Evolutionary conservation across 1,140 invertebrate genomes (phyloP), one percentile per base, ranked within the genome.

Genomic region (Phocides pigmalion): DNA sequence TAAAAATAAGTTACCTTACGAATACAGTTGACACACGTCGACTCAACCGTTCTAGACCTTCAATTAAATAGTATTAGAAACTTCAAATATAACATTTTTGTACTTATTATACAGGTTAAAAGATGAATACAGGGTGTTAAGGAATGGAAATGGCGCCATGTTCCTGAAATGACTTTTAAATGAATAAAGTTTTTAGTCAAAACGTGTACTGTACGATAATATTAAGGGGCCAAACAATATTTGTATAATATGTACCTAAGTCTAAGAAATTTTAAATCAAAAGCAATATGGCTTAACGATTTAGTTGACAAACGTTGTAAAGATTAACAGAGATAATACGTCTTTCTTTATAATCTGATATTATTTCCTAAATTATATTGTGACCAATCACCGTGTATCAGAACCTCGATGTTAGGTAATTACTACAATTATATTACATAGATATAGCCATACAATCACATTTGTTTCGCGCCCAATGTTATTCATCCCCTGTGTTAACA

Each of bases 141-240:
- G 11, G 22, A 22, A 11, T 44, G 15, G n/a, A 22, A 16, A 47
- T 47, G n/a, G 11, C 44, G n/a, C 19, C 11, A 11, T 14, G 19
- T 47, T 47, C 14, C 22, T 56, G 39, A 56, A 4, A 49, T 56
- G 51, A 47, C 41, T 46, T 46, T 53, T 39, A 41, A 54, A 64
- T 39, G 39, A 49, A 39, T 14, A 58, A 42, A 25, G 25, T 44
- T 25, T 3, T 46, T 17, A 32, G 16, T 46, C 20, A 12, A 16
- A 46, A 42, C 46, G 28, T 46, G 42, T 58, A 44, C 15, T 46
- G 54, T 58, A 51, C 28, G 28, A 32, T 41, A 41, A 41, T 41
- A 51, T 32, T 35, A 19, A 35, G 49, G 49, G 49, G 49, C 49
- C 49, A 51, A 51, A 32, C 32, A 51, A 51, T 37, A 32, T 32